These are phyloP conservation scores for Rhinatrema bivittatum DNA, from an alignment of 2,797 vertebrate genomes.

Conservation along the genomic window DNA sequence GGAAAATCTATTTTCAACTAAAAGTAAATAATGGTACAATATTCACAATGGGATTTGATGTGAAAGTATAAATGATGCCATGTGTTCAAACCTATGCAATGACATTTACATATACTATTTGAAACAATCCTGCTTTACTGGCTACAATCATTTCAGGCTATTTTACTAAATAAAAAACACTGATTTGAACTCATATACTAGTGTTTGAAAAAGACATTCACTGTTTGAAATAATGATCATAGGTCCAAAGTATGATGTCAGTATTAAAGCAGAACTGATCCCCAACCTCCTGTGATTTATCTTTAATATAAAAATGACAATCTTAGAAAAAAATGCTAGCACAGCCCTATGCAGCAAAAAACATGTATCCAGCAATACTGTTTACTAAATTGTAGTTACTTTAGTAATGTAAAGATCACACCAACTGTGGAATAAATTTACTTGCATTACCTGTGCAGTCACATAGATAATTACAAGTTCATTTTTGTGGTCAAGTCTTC, in stretches of 20 bases:
- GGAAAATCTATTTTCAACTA: no score
- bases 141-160: background rate
- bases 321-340: background rate
- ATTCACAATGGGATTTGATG: no score
- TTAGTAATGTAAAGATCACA: no score
- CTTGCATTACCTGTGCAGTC: no score
- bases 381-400: no score
- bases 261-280: no score
- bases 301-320: background rate
- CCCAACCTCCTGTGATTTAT: background rate
- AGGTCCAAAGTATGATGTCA: background rate
- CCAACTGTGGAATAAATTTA: no score
- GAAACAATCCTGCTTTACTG: background rate
- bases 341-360: background rate
- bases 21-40: no score
- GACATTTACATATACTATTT: background rate
- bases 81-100: background rate
- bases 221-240: no score
- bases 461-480: no score
- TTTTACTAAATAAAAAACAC: background rate
- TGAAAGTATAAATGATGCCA: background rate
- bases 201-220: background rate
- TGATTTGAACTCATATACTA: background rate
- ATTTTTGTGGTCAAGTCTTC: no score
- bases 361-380: no score